These are phyloP conservation scores for Notodonta dromedarius DNA, from an alignment of 2,888 invertebrate genomes.

Conservation along the genomic window DNA sequence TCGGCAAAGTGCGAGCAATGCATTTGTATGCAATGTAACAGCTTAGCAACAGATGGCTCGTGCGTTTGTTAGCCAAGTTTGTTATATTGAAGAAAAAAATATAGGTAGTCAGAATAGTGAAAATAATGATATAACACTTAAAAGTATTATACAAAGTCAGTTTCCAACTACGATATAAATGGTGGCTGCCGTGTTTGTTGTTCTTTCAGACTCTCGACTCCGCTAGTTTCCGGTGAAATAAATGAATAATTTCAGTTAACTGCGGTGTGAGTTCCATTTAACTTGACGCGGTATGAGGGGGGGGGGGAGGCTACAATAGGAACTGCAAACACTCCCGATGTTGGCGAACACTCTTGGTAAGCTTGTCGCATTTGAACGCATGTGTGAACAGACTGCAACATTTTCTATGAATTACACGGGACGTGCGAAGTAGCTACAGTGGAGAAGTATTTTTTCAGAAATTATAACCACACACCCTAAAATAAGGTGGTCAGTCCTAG, in stretches of 20 bases:
- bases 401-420: background rate
- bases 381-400: background rate
- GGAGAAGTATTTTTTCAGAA: too few species aligned
- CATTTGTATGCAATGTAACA: too few species aligned
- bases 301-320: background rate
- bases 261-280: background rate
- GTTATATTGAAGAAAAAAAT: too few species aligned
- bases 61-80: too few species aligned
- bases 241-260: constrained; percentile 4
- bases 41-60: too few species aligned
- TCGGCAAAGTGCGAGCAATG: too few species aligned
- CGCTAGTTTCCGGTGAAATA: background rate
- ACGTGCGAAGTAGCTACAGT: too few species aligned
- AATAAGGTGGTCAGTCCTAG: too few species aligned
- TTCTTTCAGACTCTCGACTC: background rate
- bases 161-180: background rate
- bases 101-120: too few species aligned
- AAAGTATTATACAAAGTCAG: too few species aligned
- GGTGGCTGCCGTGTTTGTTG: background rate
- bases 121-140: too few species aligned
- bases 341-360: background rate
- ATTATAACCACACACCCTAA: too few species aligned
- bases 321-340: background rate
- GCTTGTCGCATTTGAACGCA: background rate
- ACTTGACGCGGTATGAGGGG: background rate